phyloP scores from a whole-genome alignment of 2,888 invertebrate species.

The Bruchidius siliquastri region DNA sequence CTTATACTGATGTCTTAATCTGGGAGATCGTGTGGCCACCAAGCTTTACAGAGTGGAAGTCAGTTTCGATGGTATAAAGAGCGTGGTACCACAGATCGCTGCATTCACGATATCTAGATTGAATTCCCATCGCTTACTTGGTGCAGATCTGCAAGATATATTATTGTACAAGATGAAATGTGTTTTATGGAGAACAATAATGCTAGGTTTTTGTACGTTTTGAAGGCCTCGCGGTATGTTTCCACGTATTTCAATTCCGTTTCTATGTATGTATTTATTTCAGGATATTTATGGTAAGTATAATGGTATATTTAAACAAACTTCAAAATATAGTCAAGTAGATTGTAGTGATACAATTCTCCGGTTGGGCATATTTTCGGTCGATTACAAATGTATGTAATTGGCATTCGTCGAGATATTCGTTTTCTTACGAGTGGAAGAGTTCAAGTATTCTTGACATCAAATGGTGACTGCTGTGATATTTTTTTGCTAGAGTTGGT shows the following conservation, averaged over 20 bases:
- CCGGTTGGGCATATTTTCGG: too few species aligned
- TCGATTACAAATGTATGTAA: too few species aligned
- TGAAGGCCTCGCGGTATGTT: neutral
- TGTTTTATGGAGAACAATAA: neutral
- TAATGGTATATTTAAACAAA: too few species aligned
- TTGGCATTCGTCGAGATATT: too few species aligned
- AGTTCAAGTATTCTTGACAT: too few species aligned
- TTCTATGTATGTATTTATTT: neutral
- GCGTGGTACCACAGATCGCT: neutral
- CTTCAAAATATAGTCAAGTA: too few species aligned
- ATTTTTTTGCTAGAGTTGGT: too few species aligned
- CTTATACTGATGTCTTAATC: slow-evolving; percentile 41
- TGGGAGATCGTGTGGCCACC: slow-evolving; percentile 36
- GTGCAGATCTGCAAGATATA: neutral
- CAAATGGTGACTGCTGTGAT: too few species aligned
- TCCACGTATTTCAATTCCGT: neutral
- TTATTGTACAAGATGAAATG: neutral
- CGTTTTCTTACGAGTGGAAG: too few species aligned
- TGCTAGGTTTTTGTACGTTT: neutral
- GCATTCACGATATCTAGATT: neutral
- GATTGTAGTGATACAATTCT: too few species aligned
- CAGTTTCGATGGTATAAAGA: slow-evolving; percentile 3
- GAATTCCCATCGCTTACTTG: neutral
- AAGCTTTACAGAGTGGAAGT: neutral
- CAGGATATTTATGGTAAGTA: too few species aligned